Evolutionary conservation across 2,113 vertebrate species (phyloP).

Genomic region (Actenoides hombroni): DNA sequence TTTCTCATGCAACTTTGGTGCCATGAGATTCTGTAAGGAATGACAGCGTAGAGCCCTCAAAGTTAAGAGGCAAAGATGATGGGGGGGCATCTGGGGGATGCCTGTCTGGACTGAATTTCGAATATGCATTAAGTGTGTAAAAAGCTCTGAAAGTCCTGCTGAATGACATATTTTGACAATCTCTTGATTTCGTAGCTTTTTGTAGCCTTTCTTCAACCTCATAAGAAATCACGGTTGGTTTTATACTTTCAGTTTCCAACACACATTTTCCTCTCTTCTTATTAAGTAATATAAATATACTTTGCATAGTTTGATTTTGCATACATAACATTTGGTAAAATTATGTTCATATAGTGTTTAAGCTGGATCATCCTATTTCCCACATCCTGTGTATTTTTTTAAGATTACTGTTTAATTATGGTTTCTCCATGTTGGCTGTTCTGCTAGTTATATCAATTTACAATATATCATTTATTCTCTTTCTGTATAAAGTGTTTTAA

Average conservation of each 20-base stretch:
- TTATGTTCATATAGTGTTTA: slow-evolving; percentile 35
- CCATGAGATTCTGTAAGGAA: neutral
- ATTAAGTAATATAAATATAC: slow-evolving; percentile 57
- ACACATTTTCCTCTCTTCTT: slow-evolving; percentile 1
- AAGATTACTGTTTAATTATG: slow-evolving; percentile 31
- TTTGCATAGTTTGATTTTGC: slow-evolving; percentile 14
- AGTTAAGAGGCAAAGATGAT: neutral
- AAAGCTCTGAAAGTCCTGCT: neutral
- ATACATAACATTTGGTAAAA: neutral
- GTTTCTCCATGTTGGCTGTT: slow-evolving; percentile 10
- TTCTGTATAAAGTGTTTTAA: neutral
- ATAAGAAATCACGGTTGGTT: neutral
- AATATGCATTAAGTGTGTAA: neutral
- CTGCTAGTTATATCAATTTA: slow-evolving; percentile 1
- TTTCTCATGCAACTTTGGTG: neutral
- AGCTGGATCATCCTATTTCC: slow-evolving; percentile 37
- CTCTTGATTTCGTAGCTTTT: neutral
- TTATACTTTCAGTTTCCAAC: neutral
- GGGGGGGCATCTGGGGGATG: neutral
- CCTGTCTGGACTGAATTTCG: neutral
- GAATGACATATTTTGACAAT: neutral
- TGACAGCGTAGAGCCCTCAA: neutral
- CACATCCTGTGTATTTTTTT: neutral
- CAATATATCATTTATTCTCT: neutral
- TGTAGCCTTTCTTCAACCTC: neutral